Evolutionary conservation across 2,797 vertebrate genomes (phyloP).

Genomic region (Arctocebus calabarensis): DNA sequence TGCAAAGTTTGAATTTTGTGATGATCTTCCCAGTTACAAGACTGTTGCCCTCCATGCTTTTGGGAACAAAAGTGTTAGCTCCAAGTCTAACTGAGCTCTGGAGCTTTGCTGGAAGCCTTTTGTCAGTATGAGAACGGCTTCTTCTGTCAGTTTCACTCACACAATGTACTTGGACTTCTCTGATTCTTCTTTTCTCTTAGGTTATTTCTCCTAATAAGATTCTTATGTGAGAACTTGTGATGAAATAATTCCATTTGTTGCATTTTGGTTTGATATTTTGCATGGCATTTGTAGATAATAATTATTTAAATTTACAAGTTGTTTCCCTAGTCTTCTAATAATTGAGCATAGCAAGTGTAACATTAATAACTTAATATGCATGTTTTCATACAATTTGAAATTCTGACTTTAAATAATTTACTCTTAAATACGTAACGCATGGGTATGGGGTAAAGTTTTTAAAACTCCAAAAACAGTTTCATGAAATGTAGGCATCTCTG

Average conservation of each 20-base stretch:
- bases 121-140: neutral
- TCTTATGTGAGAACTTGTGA: neutral
- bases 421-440: neutral
- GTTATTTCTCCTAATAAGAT: neutral
- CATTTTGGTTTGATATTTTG: neutral
- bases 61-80: neutral
- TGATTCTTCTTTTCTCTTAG: neutral
- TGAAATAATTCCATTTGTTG: neutral
- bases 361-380: neutral
- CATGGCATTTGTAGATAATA: neutral
- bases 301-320: neutral
- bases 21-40: neutral
- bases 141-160: neutral
- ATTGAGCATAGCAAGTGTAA: neutral
- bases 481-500: neutral
- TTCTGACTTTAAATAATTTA: slow-evolving; percentile 19
- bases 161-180: neutral
- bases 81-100: neutral
- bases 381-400: slow-evolving; percentile 23
- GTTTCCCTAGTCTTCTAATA: neutral
- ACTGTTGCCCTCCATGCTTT: fast-evolving
- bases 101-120: neutral
- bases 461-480: neutral
- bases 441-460: neutral
- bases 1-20: neutral